Conservation (phyloP, 2,888 invertebrate genomes). For the Agriopis leucophaearia region DNA sequence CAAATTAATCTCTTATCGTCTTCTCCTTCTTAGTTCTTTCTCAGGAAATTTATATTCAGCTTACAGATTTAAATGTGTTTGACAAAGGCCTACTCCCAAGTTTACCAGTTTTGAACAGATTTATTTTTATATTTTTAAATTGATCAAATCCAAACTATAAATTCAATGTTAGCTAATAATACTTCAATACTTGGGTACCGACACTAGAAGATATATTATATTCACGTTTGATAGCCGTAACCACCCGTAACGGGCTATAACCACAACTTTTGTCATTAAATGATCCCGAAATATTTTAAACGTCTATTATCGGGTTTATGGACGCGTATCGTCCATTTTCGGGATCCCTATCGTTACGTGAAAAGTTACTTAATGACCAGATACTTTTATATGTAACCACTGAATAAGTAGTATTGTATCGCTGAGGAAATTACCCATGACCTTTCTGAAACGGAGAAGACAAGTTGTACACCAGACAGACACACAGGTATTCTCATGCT, state of each 20-base stretch:
- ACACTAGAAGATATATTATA: background rate
- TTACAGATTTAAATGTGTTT: too few species aligned
- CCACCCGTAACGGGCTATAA: slow-evolving; percentile 12
- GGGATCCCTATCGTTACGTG: slow-evolving; percentile 19
- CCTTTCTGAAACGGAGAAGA: too few species aligned
- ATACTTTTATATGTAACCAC: background rate
- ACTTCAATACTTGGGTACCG: background rate
- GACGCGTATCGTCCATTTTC: slow-evolving; percentile 26
- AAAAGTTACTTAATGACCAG: slow-evolving; percentile 19
- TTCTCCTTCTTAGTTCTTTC: too few species aligned
- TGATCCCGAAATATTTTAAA: slow-evolving; percentile 30
- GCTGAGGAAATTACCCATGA: too few species aligned
- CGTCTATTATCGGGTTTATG: slow-evolving; percentile 31
- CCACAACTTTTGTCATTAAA: slow-evolving; percentile 33
- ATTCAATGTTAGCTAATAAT: background rate
- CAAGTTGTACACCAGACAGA: too few species aligned
- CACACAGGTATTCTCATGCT: background rate
- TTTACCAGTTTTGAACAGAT: too few species aligned
- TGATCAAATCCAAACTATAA: background rate
- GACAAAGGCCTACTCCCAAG: too few species aligned
- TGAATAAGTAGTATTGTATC: too few species aligned
- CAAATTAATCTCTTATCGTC: too few species aligned
- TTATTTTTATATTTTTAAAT: too few species aligned
- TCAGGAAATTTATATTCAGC: too few species aligned
- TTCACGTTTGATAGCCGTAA: slow-evolving; percentile 10